Evolutionary conservation across 1,140 invertebrate genomes (phyloP), one percentile per base, ranked within the genome.

Genomic region (Drosophila simulans): DNA sequence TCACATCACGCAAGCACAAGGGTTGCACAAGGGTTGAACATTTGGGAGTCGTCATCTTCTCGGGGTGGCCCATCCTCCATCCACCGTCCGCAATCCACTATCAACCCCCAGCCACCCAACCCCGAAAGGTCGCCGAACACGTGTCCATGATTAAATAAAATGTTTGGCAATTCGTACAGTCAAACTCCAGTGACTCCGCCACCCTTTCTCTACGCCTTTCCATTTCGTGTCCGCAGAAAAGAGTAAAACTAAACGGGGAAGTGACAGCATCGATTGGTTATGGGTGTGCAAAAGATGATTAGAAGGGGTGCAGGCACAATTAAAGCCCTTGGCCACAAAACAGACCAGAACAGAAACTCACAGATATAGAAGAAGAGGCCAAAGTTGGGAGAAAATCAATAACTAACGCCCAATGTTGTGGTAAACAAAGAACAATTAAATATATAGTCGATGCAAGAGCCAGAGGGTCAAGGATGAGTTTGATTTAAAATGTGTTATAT

Each of bases 81-180:
- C 27, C 7, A 27, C 27, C 7, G 1, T 8, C 27, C 27, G 8
- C 27, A 7, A 31, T 31, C 8, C 31, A 51, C 49, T 62, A 42
- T 58, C 27, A 20, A 42, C 69, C 45, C 34, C 42, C 27, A 22
- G 35, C 48, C 42, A 17, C 27, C 66, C 54, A 63, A 68, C 60
- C 78, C 65, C 51, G 31, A 71, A 25, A 51, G 34, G 25, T 63
- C 65, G 35, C 12, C n/a, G 8, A 27, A 70, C 83, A 86, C 83
- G 83, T 86, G 83, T 65, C 84, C 58, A 40, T 79, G 80, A 88
- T 89, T 88, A 80, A 89, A 73, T 66, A 79, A 83, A 88, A 75
- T 65, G 71, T 60, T 86, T 88, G 62, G 69, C 75, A 86, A 88
- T 86, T 69, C 45, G 20, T 48, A 37, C 51, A 37, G 57, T 55